Evolutionary conservation across 1,140 invertebrate species (phyloP), one percentile per base, ranked within the genome.

Genomic region (Drosophila littoralis): DNA sequence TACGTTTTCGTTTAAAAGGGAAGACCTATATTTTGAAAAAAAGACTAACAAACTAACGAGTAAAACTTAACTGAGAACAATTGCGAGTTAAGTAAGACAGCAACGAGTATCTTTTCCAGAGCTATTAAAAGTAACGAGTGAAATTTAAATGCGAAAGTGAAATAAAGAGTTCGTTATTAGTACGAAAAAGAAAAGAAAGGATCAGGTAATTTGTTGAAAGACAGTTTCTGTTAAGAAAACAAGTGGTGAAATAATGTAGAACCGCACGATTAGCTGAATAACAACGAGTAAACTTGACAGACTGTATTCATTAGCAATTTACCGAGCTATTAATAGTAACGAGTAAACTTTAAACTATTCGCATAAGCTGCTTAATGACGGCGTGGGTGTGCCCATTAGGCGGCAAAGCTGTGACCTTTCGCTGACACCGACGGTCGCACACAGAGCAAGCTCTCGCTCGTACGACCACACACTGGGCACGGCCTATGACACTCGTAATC

Each of bases 401-500:
- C 9, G 32, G 32, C 7, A 17, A 52, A 59, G 40, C 61, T 50
- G 61, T 65, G 61, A 71, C 68, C 68, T 71, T 70, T 38, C 35
- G 13, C n/a, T 65, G 68, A 57, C 68, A 71, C 28, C 68, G 48
- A 40, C 68, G 68, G 68, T 71, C 42, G 57, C 50, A 71, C 22
- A 28, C 10, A 40, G 7, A n/a, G 38, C 1, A 42, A 7, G 38
- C 38, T 42, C 38, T 42, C 38, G 36, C 36, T 12, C 36, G 9
- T 28, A 28, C 22, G 22, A 5, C 22, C 22, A 28, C 36, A 12
- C 36, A n/a, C 36, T 70, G 50, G 32, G 54, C 45, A 52, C 15
- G 64, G 75, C 55, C 74, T 58, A 77, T 63, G 70, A 74, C 75
- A 74, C 64, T 40, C 46, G 70, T 74, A 77, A 77, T 77, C 70